Evolutionary conservation across 2,888 invertebrate species (phyloP).

Genomic region (Brachypterus glaber): DNA sequence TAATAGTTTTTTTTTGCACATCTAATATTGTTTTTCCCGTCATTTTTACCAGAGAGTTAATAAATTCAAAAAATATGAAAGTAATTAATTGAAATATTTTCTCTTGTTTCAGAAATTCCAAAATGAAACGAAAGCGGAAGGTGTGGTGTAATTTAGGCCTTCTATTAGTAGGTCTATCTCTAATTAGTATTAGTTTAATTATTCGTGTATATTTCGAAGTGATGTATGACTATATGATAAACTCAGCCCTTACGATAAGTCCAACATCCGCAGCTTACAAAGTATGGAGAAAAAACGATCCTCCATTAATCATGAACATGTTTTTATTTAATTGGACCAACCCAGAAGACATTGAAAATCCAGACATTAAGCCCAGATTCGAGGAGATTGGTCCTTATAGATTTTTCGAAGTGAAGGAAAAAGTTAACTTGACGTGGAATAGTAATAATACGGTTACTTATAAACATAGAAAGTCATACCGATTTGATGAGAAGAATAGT

Average conservation of each 20-base stretch:
- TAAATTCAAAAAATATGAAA: neutral
- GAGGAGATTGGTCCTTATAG: constrained; percentile 55
- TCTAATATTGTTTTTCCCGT: no score
- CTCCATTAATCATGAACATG: constrained; percentile 33
- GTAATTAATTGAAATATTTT: neutral
- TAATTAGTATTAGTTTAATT: constrained; percentile 28
- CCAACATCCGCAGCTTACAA: constrained; percentile 29
- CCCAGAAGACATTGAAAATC: constrained; percentile 46
- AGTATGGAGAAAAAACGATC: constrained; percentile 35
- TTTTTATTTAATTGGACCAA: constrained; percentile 40
- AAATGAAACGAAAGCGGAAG: constrained; percentile 26
- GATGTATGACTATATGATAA: constrained; percentile 28
- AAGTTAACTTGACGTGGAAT: constrained; percentile 64
- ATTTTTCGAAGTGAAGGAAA: constrained; percentile 57
- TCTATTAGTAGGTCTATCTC: constrained; percentile 28
- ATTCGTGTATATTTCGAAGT: constrained; percentile 31
- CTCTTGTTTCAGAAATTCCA: constrained; percentile 10
- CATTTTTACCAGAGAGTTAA: no score
- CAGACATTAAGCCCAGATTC: constrained; percentile 47
- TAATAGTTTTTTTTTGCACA: no score
- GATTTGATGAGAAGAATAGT: constrained; percentile 56
- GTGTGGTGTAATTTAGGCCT: constrained; percentile 26
- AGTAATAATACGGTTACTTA: constrained; percentile 66
- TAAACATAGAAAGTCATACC: constrained; percentile 55
- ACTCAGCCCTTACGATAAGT: constrained; percentile 27